These are phyloP conservation scores for Bubo bubo DNA, from an alignment of 2,113 vertebrate genomes.

Conservation along the genomic window DNA sequence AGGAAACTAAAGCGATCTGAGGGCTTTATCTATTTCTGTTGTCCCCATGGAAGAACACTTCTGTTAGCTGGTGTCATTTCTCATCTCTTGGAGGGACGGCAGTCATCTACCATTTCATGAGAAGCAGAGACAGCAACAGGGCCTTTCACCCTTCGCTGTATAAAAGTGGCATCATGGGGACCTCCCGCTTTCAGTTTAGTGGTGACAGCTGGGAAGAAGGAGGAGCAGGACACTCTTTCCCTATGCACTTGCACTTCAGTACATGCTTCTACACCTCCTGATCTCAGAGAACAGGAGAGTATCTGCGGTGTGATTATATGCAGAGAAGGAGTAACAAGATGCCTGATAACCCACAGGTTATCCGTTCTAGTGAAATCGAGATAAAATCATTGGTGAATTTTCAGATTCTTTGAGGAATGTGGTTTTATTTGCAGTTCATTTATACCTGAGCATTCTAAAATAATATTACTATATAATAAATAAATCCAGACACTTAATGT, in stretches of 20 bases:
- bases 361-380: not conserved
- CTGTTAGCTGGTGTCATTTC: not conserved
- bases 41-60: rapidly evolving
- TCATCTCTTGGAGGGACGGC: not conserved
- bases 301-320: not conserved
- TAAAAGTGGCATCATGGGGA: not conserved
- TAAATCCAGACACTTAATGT: not conserved
- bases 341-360: not conserved
- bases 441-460: not conserved
- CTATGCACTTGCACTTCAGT: not conserved
- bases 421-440: not conserved
- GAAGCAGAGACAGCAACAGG: not conserved
- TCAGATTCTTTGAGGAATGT: not conserved
- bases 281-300: not conserved
- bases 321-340: not conserved
- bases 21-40: not conserved
- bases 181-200: not conserved
- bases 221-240: not conserved
- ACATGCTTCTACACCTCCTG: not conserved
- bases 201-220: not conserved
- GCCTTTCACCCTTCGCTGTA: not conserved
- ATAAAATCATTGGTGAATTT: not conserved
- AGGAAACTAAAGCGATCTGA: not conserved
- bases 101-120: not conserved
- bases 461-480: not conserved